Conservation (phyloP, 2,113 vertebrate species). For the Tachysurus vachellii region DNA sequence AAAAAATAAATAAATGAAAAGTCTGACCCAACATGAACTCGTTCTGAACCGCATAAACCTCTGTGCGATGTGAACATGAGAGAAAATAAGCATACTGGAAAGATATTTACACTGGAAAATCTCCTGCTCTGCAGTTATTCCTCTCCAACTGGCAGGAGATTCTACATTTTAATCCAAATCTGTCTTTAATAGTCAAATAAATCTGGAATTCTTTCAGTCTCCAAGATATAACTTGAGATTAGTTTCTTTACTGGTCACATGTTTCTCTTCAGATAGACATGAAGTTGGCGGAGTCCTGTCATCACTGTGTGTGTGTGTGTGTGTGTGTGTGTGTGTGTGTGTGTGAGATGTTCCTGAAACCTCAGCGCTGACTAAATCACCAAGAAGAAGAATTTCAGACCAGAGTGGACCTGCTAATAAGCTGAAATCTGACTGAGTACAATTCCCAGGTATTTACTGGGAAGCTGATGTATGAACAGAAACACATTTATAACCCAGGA, state of each 20-base stretch:
- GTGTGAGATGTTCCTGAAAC: neutral
- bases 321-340: neutral
- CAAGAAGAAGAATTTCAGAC: neutral
- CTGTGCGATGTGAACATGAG: conserved; percentile 10
- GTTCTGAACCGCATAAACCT: neutral
- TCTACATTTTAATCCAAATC: neutral
- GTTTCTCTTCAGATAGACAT: conserved; percentile 31
- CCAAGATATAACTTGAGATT: neutral
- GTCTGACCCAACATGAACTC: neutral
- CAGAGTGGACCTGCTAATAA: too few species aligned
- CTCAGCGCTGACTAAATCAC: neutral
- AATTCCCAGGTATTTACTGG: neutral
- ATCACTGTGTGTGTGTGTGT: neutral
- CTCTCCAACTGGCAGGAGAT: neutral
- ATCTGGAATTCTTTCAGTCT: neutral
- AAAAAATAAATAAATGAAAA: neutral
- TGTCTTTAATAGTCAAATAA: conserved; percentile 37
- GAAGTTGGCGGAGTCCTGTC: neutral
- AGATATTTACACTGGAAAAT: conserved; percentile 33
- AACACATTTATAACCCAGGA: neutral
- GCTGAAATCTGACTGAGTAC: neutral
- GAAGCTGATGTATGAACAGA: neutral
- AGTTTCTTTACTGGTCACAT: conserved; percentile 34
- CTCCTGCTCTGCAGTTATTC: neutral
- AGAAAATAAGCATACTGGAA: conserved; percentile 12